Evolutionary conservation across 2,113 vertebrate species (phyloP), one percentile per base, ranked within the genome.

Genomic region (Seriola dumerili): DNA sequence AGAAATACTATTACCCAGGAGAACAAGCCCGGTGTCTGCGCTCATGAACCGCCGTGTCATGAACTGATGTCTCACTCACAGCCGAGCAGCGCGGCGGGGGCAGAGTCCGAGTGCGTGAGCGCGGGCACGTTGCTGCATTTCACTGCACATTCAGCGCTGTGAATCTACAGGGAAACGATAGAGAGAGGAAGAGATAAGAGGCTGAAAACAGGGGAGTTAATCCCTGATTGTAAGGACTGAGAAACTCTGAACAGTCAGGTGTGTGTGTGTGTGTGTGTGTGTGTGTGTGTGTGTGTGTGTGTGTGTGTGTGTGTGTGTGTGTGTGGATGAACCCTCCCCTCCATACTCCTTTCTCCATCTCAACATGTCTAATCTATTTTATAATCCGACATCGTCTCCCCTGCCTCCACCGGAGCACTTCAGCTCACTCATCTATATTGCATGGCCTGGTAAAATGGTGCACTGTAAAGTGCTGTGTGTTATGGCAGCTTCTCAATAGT

Each of bases 51-150:
- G 48, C 7, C 5, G 48, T 21, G 13, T 48, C 46, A 48, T 13
- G 12, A 48, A 85, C 23, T 52, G 72, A 80, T 36, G 34, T 65
- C 66, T 80, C 72, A 76, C 44, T 76, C 72, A 65, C 48, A 23
- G 70, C 16, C 1, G 17, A 38, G 16, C 64, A n/a, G 54, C 29
- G 17, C 16, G 2, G 67, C 5, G 4, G 36, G 46, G 34, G 34
- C 4, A 8, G 40, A 42, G 40, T 42, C 38, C 2, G 10, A 19
- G 68, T 44, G 40, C 66, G 59, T 12, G 8, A 61, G 29, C 5
- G 3, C 65, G 12, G 42, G 38, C 50, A 66, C 50, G 34, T 25
- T 19, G 14, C 23, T 59, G 50, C 50, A 29, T 65, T 36, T 80
- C 50, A 57, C 11, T 46, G 44, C 44, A 14, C 25, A 2, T 12